A percentile compares a stretch with the other conserved stretches of the same genome.
These are phyloP conservation scores for Eurypyga helias DNA, from an alignment of 2,113 vertebrate species.

Conservation along the genomic window DNA sequence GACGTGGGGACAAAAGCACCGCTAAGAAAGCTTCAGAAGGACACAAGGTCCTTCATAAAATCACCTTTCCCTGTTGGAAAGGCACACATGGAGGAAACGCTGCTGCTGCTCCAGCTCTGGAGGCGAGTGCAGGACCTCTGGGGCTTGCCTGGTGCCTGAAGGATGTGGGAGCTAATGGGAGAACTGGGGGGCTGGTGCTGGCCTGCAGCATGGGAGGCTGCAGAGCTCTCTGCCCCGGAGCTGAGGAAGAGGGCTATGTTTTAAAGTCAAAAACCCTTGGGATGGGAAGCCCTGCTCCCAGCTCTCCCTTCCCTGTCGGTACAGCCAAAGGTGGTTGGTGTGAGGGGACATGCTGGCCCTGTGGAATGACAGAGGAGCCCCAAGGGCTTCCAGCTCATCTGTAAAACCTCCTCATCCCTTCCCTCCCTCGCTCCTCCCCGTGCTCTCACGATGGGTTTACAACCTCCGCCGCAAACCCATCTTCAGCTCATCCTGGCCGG, in stretches of 20 bases:
- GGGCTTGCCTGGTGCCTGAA: not conserved
- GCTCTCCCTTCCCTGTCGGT: not conserved
- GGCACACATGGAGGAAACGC: not conserved
- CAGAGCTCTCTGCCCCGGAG: not conserved
- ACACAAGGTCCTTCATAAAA: not conserved
- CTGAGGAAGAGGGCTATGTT: fast-evolving
- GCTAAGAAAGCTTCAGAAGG: not conserved
- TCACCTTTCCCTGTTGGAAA: not conserved
- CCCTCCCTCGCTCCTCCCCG: not conserved
- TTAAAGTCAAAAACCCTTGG: not conserved
- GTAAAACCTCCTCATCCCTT: not conserved
- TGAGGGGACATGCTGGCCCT: not conserved
- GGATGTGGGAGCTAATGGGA: not conserved
- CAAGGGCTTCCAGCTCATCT: not conserved
- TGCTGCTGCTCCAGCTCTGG: not conserved
- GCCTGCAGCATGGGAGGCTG: not conserved
- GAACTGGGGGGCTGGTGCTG: not conserved
- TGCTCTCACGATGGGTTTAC: not conserved
- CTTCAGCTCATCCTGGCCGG: not conserved
- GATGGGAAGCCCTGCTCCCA: not conserved
- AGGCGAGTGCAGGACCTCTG: not conserved
- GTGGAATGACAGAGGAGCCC: not conserved
- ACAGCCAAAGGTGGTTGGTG: not conserved
- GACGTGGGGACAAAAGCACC: not conserved
- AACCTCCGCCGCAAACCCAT: not conserved